Base-by-base conservation (phyloP, 2,797 vertebrate genomes). In the Ctenochaetus hawaiiensis region DNA sequence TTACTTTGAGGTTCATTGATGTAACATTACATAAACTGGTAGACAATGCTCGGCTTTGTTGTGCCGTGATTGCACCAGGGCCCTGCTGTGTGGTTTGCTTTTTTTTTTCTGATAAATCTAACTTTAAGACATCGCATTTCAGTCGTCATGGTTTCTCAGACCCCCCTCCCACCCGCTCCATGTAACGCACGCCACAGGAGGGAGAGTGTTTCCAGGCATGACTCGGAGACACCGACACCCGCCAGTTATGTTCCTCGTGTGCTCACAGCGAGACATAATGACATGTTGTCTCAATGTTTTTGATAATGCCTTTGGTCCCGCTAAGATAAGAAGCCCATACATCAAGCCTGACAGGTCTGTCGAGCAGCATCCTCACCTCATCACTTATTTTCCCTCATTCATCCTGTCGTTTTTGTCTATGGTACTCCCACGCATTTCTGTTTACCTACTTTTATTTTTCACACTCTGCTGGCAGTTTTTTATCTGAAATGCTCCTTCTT, bases 281-380 rank as follows among this genome's bases (percentile, higher is more conserved):
- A 86, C 88, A 83, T 60, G 77, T 85, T 84, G 76, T 88, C 75
- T 83, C 74, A 53, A 64, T 80, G 80, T 91, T 89, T 90, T 80
- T 90, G 85, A 88, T 92, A 80, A 89, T 89, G 83, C 78, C 20
- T 87, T 90, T 72, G 84, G 75, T 91, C 77, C 79, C 71, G 49
- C 57, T 54, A 34, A 75, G 82, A 87, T 88, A 83, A 86, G 71
- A 82, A 75, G 69, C 77, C 78, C 80, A 90, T 91, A 63, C 80
- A 86, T 91, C 84, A 89, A 72, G 39, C 68, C 26, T 69, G 77
- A 89, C 85, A 87, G 78, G 70, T 89, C 83, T 88, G 80, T 79
- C 41, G 49, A 77, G 80, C 80, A 62, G 75, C 79, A 74, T 72
- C 68, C 39, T 80, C 80, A 72, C 80, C 83, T 87, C 86, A 87